Percentiles rank a stretch among this genome's conserved stretches.
phyloP scores from a whole-genome alignment of 23 tunicate genomes.

The Trididemnum clinides region DNA sequence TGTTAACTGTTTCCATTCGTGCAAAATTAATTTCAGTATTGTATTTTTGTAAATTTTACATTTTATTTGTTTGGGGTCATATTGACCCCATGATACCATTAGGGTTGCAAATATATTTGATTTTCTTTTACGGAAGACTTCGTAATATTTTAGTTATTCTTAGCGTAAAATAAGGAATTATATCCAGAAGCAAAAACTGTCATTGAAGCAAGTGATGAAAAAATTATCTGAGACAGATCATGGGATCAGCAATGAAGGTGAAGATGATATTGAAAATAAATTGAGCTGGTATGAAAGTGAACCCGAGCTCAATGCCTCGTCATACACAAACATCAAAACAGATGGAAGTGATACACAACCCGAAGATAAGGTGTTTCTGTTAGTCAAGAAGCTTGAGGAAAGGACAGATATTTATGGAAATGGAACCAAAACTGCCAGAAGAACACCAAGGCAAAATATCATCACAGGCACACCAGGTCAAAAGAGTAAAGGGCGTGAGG shows the following conservation, averaged over 20 bases:
- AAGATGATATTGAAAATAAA: slow-evolving; percentile 1
- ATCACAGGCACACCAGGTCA: slow-evolving; percentile 17
- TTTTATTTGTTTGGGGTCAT: background rate
- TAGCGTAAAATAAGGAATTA: background rate
- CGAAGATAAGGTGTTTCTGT: background rate
- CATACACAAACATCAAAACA: background rate
- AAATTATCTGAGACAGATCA: background rate
- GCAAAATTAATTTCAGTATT: background rate
- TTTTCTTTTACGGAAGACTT: slow-evolving; percentile 1
- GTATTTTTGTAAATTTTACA: background rate
- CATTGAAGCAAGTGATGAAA: background rate
- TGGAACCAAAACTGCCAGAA: background rate
- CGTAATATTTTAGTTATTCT: background rate
- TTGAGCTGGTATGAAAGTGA: slow-evolving; percentile 25
- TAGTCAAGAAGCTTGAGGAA: slow-evolving; percentile 6
- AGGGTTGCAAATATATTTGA: background rate
- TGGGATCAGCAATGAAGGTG: background rate
- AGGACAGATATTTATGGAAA: slow-evolving; percentile 6
- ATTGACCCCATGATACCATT: slow-evolving; percentile 27
- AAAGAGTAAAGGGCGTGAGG: slow-evolving; percentile 1
- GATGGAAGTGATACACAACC: slow-evolving; percentile 8
- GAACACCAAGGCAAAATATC: slow-evolving; percentile 29
- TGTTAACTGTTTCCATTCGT: background rate
- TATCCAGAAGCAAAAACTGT: background rate
- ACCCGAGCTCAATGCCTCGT: background rate